Conservation (phyloP, 2,113 vertebrate species). For the Notarius quadriscutis region DNA sequence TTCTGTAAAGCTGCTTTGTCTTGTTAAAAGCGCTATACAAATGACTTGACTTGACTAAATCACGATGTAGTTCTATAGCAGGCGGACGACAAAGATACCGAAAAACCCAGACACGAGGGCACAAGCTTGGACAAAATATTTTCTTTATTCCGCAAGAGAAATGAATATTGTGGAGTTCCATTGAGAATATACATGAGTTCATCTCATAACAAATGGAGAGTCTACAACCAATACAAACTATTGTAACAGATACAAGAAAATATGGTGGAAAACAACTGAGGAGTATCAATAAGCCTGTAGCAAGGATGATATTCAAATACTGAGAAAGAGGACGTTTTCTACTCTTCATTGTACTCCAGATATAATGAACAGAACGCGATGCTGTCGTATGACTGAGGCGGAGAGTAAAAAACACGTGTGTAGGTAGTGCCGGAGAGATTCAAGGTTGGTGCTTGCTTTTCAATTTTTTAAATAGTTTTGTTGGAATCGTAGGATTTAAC, state of each 20-base stretch:
- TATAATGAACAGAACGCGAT: constrained; percentile 19
- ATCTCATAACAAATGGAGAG: constrained; percentile 68
- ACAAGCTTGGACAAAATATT: constrained; percentile 72
- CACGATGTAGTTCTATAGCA: neutral
- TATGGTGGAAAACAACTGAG: constrained; percentile 61
- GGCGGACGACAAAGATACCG: neutral
- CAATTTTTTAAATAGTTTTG: neutral
- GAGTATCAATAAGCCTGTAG: constrained; percentile 61
- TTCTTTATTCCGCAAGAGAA: constrained; percentile 74
- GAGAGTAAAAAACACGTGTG: neutral
- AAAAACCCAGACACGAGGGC: neutral
- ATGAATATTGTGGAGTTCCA: constrained; percentile 67
- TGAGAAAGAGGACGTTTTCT: constrained; percentile 62
- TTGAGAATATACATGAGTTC: constrained; percentile 67
- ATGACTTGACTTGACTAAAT: too few relatives aligned
- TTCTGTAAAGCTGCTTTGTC: too few relatives aligned
- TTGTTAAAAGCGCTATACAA: too few relatives aligned
- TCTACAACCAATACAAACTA: constrained; percentile 72
- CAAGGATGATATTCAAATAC: constrained; percentile 57
- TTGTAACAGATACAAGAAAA: constrained; percentile 68
- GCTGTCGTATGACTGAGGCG: neutral
- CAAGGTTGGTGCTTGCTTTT: neutral
- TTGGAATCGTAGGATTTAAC: neutral
- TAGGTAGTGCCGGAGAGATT: constrained; percentile 9
- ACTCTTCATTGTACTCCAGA: neutral